Evolutionary conservation across 2,888 invertebrate genomes (phyloP), one percentile per base, ranked within the genome.

Genomic region (Diplazon laetatorius): DNA sequence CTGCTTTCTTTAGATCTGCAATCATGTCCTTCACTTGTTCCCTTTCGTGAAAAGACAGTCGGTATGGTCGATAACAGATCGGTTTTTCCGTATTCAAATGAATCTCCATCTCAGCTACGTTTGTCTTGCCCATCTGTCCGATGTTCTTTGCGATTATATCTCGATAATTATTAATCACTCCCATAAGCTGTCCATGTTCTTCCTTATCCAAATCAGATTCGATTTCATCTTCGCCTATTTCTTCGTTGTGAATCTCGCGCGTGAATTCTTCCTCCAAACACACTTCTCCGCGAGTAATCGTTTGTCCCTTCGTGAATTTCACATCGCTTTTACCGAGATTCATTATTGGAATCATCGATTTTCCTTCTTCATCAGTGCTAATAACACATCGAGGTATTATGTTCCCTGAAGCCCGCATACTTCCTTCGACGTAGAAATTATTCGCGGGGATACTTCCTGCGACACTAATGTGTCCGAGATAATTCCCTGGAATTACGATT

Each of bases 21-120:
- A 72, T 60, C 22, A 80, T 68, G 57, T 83, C 77, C 39, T 75
- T 69, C 0, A 86, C 73, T 16, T 76, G 82, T 39, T 81, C 60
- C 39, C 81, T 79, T 37, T 86, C 85, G 5, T 73, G 14, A 10
- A 81, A 55, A 5, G 86, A 82, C 46, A 86, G 59, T 62, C 80
- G 75, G 52, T 84, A 84, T 48, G 85, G 62, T 69, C 80, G 74
- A 60, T 84, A 84, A 35, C 71, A 66, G 25, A 87, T 80, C 1
- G 85, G 84, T 50, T 72, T 73, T 3, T 81, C 81, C 8, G 76
- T 69, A 2, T 57, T 62, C 12, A 87, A 63, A 4, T 82, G 68
- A 35, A 87, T 87, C 35, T 81, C 68, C 78, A 87, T 83, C 59
- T 82, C 76, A 1, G 80, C 39, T 4, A 20, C 30, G 65, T 80